Evolutionary conservation across 2,797 vertebrate genomes (phyloP).

Genomic region (Lemur catta): DNA sequence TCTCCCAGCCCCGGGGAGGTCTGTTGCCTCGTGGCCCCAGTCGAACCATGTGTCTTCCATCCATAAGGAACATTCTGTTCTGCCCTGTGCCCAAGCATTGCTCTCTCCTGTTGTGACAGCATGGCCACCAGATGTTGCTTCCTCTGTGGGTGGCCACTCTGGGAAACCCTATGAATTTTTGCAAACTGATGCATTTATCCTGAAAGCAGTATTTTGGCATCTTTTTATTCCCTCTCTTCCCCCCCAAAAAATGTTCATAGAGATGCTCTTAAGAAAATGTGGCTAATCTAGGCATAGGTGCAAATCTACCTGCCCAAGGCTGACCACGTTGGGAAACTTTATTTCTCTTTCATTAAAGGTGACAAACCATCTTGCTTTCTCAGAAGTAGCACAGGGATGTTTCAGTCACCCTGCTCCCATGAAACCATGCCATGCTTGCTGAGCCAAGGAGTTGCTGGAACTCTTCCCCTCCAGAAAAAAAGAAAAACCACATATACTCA

Average conservation of each 20-base stretch:
- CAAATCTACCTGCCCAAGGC: neutral
- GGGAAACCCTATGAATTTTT: constrained; percentile 49
- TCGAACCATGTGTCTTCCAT: neutral
- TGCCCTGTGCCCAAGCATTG: neutral
- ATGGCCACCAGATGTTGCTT: constrained; percentile 51
- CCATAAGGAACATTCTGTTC: neutral
- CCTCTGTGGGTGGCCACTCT: constrained; percentile 60
- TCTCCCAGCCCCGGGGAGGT: neutral
- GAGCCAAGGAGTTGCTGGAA: constrained; percentile 33
- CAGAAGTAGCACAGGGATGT: neutral
- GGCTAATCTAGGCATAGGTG: neutral
- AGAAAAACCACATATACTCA: neutral
- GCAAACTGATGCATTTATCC: constrained; percentile 46
- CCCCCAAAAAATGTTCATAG: neutral
- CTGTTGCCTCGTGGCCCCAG: neutral
- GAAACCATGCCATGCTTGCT: neutral
- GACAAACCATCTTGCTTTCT: neutral
- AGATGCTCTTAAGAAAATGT: neutral
- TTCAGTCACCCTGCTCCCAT: neutral
- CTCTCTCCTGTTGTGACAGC: constrained; percentile 9
- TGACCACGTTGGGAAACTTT: neutral
- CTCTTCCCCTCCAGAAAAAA: constrained; percentile 9
- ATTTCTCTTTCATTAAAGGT: neutral
- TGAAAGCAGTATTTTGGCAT: constrained; percentile 24
- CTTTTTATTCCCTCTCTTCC: constrained; percentile 11